phyloP scores from a whole-genome alignment of 2,113 vertebrate species.

The Climacteris rufus region DNA sequence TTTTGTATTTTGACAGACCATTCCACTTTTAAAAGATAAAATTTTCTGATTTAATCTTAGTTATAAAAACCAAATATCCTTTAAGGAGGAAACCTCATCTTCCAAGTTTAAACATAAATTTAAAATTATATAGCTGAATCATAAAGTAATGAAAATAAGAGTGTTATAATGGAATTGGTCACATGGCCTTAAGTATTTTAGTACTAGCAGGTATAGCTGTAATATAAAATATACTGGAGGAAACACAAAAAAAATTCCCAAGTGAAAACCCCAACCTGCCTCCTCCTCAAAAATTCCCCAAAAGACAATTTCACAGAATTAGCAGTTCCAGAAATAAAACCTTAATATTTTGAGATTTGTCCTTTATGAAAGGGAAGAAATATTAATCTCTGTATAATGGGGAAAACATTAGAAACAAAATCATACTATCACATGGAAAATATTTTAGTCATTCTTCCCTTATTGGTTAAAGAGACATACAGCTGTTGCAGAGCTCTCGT shows the following conservation, averaged over 20 bases:
- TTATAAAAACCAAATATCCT: neutral
- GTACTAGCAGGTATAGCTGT: neutral
- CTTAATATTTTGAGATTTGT: neutral
- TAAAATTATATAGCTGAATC: neutral
- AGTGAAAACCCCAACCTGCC: rapidly evolving
- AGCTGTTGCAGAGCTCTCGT: neutral
- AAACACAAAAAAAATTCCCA: neutral
- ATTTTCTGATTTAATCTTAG: neutral
- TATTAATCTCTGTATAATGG: neutral
- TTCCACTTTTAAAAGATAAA: neutral
- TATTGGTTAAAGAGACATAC: neutral
- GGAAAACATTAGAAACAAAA: neutral
- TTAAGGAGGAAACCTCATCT: neutral
- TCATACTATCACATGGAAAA: neutral
- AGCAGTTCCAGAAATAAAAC: neutral
- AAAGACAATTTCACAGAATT: neutral
- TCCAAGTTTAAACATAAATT: neutral
- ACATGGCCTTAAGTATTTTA: neutral
- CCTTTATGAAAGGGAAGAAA: neutral
- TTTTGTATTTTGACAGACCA: neutral
- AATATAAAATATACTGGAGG: neutral
- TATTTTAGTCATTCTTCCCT: neutral
- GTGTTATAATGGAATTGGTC: neutral
- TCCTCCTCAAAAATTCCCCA: neutral
- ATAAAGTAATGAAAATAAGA: neutral